phyloP scores from a whole-genome alignment of 2,113 vertebrate species.

The Setophaga coronata region DNA sequence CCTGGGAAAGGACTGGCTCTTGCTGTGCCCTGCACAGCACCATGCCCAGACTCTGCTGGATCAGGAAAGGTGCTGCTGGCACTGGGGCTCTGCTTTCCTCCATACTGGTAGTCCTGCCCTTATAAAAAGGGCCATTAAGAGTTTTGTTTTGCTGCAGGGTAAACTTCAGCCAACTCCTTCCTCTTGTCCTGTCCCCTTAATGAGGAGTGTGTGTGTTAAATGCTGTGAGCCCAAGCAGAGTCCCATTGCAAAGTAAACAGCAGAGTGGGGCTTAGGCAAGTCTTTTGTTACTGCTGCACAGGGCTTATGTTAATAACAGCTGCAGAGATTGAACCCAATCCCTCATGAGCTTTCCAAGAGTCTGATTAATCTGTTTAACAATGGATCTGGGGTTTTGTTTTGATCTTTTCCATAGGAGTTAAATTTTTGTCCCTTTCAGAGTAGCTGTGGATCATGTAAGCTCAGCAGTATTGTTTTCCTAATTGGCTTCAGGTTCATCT shows the following conservation, averaged over 20 bases:
- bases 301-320: neutral
- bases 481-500: neutral
- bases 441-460: neutral
- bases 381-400: neutral
- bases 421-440: neutral
- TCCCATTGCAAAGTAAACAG: neutral
- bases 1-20: neutral
- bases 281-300: slow-evolving; percentile 6
- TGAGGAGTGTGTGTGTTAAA: neutral
- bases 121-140: neutral
- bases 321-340: slow-evolving; percentile 29
- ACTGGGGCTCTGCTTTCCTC: neutral
- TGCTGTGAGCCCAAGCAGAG: neutral
- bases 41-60: rapidly evolving
- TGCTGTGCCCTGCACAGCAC: neutral
- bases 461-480: neutral
- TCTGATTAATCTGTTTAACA: slow-evolving; percentile 34
- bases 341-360: slow-evolving; percentile 7
- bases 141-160: neutral
- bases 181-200: neutral
- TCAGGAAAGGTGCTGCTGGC: neutral
- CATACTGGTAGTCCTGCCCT: neutral
- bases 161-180: neutral
- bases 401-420: neutral
- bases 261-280: neutral